A percentile compares a stretch with the other conserved stretches of the same genome.
Conservation (phyloP, 1,140 invertebrate species). For the Scaptodrosophila lebanonensis region DNA sequence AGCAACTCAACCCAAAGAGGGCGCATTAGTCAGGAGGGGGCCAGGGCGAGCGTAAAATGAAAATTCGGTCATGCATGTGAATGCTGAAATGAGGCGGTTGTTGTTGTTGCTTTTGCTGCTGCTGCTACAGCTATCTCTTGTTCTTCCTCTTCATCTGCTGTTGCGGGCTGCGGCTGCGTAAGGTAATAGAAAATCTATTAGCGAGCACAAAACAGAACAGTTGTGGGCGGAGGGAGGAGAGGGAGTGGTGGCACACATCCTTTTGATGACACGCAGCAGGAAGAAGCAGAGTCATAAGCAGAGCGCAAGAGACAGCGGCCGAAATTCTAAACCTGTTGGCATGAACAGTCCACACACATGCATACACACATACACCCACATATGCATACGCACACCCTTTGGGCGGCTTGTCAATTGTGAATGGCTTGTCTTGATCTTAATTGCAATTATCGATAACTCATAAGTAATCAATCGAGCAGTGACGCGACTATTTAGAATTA, state of each 20-base stretch:
- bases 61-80: slow-evolving; percentile 65
- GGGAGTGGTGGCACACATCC: slow-evolving; percentile 6
- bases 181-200: slow-evolving; percentile 71
- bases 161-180: too few relatives aligned
- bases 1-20: too few relatives aligned
- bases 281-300: neutral
- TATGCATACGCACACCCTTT: neutral
- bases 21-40: too few relatives aligned
- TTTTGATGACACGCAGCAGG: slow-evolving; percentile 32
- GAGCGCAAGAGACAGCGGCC: slow-evolving; percentile 18
- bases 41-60: slow-evolving; percentile 65
- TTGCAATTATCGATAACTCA: too few relatives aligned
- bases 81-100: slow-evolving; percentile 4
- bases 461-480: too few relatives aligned
- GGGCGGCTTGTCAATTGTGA: too few relatives aligned
- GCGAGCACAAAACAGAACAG: slow-evolving; percentile 37
- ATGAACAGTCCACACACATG: slow-evolving; percentile 37
- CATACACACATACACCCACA: slow-evolving; percentile 2
- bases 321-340: slow-evolving; percentile 66
- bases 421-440: too few relatives aligned
- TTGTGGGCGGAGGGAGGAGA: neutral
- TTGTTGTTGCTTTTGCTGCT: too few relatives aligned
- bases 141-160: too few relatives aligned
- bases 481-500: too few relatives aligned
- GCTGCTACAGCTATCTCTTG: too few relatives aligned